Percentiles rank a stretch among this genome's conserved stretches.
These are phyloP conservation scores for Bostrychus sinensis DNA, from an alignment of 2,113 vertebrate genomes.

Conservation along the genomic window DNA sequence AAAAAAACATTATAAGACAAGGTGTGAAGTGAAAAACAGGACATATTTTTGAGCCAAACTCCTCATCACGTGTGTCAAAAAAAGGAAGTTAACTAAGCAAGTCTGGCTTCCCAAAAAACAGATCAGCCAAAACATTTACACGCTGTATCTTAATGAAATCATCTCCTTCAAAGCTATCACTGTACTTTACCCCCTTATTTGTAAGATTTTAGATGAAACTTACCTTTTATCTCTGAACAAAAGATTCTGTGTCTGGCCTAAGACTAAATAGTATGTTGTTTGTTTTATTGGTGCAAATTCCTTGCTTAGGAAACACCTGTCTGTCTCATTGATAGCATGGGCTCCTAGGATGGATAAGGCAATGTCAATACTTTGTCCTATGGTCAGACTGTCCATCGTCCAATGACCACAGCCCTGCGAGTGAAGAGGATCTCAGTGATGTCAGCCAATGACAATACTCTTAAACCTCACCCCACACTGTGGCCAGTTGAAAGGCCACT, in stretches of 20 bases:
- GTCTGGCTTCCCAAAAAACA: conserved; percentile 1
- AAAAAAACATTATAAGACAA: background rate
- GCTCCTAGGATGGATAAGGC: conserved; percentile 9
- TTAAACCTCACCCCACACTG: conserved; percentile 71
- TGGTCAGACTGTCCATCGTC: conserved; percentile 9
- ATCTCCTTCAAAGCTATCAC: background rate
- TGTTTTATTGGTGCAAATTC: background rate
- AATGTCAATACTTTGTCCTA: conserved; percentile 1
- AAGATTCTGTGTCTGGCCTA: background rate
- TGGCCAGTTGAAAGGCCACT: conserved; percentile 53
- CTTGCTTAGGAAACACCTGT: conserved; percentile 17
- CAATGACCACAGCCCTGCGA: conserved; percentile 33
- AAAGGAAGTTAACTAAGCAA: conserved; percentile 11
- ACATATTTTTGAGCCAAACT: background rate
- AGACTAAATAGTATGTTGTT: background rate
- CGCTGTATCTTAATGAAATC: no score
- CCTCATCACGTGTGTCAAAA: background rate
- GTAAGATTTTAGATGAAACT: background rate
- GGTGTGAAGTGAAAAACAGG: background rate
- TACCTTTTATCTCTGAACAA: conserved; percentile 2
- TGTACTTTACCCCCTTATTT: background rate
- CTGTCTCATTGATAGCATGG: background rate
- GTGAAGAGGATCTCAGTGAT: conserved; percentile 29
- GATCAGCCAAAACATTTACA: background rate
- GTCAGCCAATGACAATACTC: conserved; percentile 68